These are phyloP conservation scores for Psammodynastes pulverulentus DNA, from an alignment of 2,113 vertebrate species.

Conservation along the genomic window DNA sequence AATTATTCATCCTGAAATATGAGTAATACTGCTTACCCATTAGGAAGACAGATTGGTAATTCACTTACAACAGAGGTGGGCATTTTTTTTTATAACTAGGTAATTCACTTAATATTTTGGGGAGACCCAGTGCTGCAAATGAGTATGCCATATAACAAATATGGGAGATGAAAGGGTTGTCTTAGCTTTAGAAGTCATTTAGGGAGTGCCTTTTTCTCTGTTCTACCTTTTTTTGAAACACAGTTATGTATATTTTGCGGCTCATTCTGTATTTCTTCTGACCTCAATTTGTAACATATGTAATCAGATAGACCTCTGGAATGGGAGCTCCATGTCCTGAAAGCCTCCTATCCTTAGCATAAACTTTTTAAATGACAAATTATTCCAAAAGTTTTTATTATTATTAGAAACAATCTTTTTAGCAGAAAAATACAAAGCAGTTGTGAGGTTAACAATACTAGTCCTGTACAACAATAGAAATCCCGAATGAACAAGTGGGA, in stretches of 20 bases:
- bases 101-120: background rate
- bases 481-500: conserved; percentile 57
- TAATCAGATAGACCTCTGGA: background rate
- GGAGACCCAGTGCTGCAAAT: background rate
- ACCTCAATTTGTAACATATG: background rate
- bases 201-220: background rate
- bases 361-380: background rate
- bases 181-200: background rate
- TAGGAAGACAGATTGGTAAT: background rate
- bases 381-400: background rate
- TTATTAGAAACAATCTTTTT: conserved; percentile 32
- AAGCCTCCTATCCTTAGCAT: background rate
- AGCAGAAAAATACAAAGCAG: conserved; percentile 48
- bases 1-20: background rate
- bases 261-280: background rate
- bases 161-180: background rate
- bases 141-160: background rate
- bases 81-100: background rate
- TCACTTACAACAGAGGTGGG: background rate
- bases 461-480: conserved; percentile 37
- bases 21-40: background rate
- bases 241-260: background rate
- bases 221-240: background rate
- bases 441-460: conserved; percentile 42
- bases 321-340: background rate